Conservation (phyloP, 2,113 vertebrate species). For the Sclerurus mexicanus region DNA sequence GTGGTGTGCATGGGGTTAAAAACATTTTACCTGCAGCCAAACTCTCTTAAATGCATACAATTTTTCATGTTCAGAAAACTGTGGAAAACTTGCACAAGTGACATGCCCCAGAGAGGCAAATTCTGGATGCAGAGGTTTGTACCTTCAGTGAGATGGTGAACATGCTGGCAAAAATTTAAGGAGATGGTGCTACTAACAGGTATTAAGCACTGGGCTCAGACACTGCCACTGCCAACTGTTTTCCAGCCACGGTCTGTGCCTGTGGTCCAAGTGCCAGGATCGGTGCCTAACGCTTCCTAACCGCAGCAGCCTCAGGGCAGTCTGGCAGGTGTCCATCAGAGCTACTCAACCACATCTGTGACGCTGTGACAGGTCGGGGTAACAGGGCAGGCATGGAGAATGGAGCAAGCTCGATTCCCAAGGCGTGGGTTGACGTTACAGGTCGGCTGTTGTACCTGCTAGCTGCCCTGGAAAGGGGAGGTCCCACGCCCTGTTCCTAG, state of each 20-base stretch:
- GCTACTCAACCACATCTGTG: neutral
- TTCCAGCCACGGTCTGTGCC: neutral
- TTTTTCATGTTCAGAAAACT: neutral
- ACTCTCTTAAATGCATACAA: neutral
- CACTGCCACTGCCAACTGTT: neutral
- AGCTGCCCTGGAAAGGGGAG: constrained; percentile 18
- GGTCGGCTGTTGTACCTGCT: neutral
- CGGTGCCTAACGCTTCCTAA: neutral
- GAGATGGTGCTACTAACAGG: neutral
- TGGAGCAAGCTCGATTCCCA: neutral
- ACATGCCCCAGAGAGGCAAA: neutral
- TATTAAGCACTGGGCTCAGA: neutral
- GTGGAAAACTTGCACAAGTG: neutral
- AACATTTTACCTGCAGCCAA: neutral
- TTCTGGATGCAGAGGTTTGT: neutral
- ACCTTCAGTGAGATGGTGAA: neutral
- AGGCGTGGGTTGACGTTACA: neutral
- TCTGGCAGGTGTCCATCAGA: constrained; percentile 31
- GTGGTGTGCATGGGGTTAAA: neutral
- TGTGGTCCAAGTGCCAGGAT: neutral
- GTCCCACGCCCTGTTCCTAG: neutral
- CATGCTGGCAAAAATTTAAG: neutral
- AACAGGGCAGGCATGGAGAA: neutral
- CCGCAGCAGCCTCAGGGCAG: neutral
- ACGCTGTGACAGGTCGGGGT: neutral